Evolutionary conservation across 2,113 vertebrate genomes (phyloP).

Genomic region (Polypterus bichir): DNA sequence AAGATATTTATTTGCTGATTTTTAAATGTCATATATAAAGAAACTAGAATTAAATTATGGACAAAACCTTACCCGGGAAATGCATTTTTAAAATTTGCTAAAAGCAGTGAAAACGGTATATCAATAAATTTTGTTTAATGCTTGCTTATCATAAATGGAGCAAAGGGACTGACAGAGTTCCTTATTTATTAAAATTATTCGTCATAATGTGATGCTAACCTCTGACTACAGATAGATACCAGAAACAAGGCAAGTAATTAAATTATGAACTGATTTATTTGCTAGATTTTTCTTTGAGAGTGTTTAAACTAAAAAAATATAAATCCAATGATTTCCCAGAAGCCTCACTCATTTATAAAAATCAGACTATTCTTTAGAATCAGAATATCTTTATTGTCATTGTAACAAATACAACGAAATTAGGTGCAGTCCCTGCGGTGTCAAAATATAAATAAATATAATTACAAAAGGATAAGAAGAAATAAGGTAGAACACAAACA

Average conservation of each 20-base stretch:
- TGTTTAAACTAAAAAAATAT: slow-evolving; percentile 10
- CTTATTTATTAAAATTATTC: neutral
- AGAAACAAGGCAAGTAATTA: neutral
- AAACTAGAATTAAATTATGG: neutral
- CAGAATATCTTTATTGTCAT: too few relatives aligned
- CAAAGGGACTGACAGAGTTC: neutral
- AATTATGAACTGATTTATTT: neutral
- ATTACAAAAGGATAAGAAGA: too few relatives aligned
- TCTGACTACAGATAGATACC: neutral
- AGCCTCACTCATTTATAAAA: neutral
- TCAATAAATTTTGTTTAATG: neutral
- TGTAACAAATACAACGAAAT: too few relatives aligned
- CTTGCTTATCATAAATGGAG: neutral
- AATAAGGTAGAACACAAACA: too few relatives aligned
- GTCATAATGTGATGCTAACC: neutral
- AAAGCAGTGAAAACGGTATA: neutral
- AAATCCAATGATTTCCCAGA: neutral
- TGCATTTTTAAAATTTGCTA: neutral
- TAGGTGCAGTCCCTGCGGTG: too few relatives aligned
- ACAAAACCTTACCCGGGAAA: neutral
- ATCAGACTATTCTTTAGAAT: too few relatives aligned
- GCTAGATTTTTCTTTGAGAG: neutral
- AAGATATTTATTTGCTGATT: neutral
- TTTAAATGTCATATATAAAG: neutral
- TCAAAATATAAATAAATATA: too few relatives aligned